Evolutionary conservation across 2,888 invertebrate genomes (phyloP), one percentile per base, ranked within the genome.

Genomic region (Meteorus cinctellus): DNA sequence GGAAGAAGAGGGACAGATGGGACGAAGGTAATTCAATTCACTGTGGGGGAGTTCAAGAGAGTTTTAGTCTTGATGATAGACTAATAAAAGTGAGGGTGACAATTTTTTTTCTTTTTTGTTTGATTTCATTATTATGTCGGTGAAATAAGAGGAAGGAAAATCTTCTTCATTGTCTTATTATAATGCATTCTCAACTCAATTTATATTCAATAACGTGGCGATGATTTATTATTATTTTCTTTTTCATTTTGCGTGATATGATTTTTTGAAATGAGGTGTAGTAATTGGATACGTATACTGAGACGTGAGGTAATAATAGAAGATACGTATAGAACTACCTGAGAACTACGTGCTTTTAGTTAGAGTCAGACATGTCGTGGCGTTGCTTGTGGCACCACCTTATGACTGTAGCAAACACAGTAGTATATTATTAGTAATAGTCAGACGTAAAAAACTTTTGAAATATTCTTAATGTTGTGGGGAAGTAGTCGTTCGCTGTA

Each of bases 341-440:
- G 55, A 5, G 10, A 55, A 55, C 19, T 55, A 55, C 55, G 55
- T 55, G 55, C 19, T 4, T 55, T 55, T 19, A 8, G 1, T 1
- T 24, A 66, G 24, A 66, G 4, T 66, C 66, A 24, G 24, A 66
- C 66, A 45, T 24, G 24, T 55, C 19, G 24, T 8, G 55, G 55
- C 55, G 24, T 41, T 66, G 41, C 41, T 27, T 10, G 66, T 41
- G 27, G 19, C 19, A 41, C 29, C 36, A 36, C 4, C 41, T 41
- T n/a, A 48, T 55, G 19, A 19, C 55, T 55, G 19, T 19, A 55
- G 19, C 4, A 2, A 19, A 19, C 10, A 19, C 41, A 65, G 24
- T 65, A 65, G 34, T 63, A 16, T 34, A 63, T 34, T 65, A 65
- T 10, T 24, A 12, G 41, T 66, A 66, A 41, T 66, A 66, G 41